Conservation (phyloP, 2,797 vertebrate genomes). For the Lepilemur septentrionalis region DNA sequence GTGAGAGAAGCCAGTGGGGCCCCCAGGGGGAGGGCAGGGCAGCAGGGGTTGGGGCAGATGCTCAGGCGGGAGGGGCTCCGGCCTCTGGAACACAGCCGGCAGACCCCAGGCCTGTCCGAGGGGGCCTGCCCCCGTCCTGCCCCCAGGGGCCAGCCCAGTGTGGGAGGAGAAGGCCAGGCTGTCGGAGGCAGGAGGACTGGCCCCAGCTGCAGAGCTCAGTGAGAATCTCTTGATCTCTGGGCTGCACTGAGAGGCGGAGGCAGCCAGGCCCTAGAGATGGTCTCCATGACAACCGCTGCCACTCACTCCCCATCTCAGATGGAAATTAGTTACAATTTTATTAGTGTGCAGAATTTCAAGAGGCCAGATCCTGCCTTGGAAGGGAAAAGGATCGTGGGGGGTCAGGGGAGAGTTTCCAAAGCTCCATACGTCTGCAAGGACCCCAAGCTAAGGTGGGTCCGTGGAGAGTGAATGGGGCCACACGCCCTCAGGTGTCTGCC, state of each 20-base stretch:
- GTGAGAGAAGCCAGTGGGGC: neutral
- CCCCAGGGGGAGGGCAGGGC: neutral
- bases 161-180: neutral
- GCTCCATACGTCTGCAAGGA: neutral
- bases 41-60: fast-evolving
- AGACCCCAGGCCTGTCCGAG: neutral
- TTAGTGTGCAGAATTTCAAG: constrained; percentile 89
- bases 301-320: constrained; percentile 87
- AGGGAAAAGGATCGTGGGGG: neutral
- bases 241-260: constrained; percentile 76
- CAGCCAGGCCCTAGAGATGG: constrained; percentile 84
- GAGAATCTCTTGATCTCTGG: constrained; percentile 75
- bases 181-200: neutral
- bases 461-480: fast-evolving
- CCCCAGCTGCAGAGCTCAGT: constrained; percentile 71
- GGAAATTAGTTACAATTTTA: constrained; percentile 89
- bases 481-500: neutral
- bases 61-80: neutral
- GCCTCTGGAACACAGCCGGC: fast-evolving
- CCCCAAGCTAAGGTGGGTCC: neutral
- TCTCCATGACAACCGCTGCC: constrained; percentile 87
- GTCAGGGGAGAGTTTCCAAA: neutral
- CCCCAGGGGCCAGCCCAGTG: neutral
- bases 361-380: constrained; percentile 74
- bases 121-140: neutral